Base-by-base conservation (phyloP, 2,113 vertebrate genomes). In the Xenopus borealis region DNA sequence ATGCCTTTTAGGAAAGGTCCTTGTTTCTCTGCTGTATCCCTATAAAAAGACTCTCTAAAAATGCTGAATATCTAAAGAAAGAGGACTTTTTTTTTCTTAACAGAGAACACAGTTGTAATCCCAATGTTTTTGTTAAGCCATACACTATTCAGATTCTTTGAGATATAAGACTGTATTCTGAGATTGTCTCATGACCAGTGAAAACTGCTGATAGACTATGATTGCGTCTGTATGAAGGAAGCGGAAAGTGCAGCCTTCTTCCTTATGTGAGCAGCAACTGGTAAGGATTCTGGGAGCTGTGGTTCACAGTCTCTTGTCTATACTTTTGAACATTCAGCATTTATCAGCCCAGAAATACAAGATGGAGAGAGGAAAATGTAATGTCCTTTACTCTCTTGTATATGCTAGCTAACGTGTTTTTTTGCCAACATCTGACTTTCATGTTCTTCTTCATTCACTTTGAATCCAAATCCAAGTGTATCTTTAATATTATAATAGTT, bases 21-120 rank as follows among this genome's bases (percentile, higher is more conserved):
- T 87, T 83, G 40, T 80, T 88, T 84, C 72, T 52, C 0, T 8
- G 80, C 84, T 70, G 82, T 75, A 66, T 75, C 81, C 81, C 83
- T 82, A 81, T 85, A 85, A 88, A 72, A 82, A 85, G 78, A 75
- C 20, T 50, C 45, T 16, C 83, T 79, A 76, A 85, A 27, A 16
- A 79, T 82, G 74, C 84, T 85, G 46, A 71, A 64, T 74, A 80
- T 85, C 79, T 80, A 80, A 79, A 87, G 73, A 86, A 81, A 82
- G 86, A 80, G 84, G 78, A 79, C 81, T 18, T 16, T 16, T 87
- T 84, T 79, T 88, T 89, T 40, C 2, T 40, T 83, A 75, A 23
- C 18, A 13, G 46, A 46, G 53, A 65, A 62, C 63, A 66, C 14
- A 19, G n/a, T 66, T 66, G 23, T 62, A 62, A 30, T 62, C 14